Evolutionary conservation across 2,113 vertebrate genomes (phyloP).

Genomic region (Cisticola juncidis): DNA sequence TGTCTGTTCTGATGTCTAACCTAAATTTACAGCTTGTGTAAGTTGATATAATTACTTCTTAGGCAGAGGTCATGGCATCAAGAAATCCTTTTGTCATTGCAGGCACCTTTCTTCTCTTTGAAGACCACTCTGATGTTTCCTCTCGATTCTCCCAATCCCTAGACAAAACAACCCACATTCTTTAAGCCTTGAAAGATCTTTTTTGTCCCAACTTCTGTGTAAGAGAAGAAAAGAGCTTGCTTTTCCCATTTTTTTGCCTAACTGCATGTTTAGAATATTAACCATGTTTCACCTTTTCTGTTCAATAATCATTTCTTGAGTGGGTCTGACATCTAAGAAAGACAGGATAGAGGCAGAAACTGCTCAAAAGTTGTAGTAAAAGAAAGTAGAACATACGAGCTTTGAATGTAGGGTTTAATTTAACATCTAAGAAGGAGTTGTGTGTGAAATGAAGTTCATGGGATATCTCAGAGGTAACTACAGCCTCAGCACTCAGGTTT

Average conservation of each 20-base stretch:
- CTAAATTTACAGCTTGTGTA: conserved; percentile 9
- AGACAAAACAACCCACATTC: not conserved
- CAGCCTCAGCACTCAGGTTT: not conserved
- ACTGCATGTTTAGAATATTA: conserved; percentile 11
- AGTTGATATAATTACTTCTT: conserved; percentile 12
- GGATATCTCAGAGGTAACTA: not conserved
- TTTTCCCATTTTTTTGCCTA: not conserved
- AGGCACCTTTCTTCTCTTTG: conserved; percentile 4
- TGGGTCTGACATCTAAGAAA: not conserved
- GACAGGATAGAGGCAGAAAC: not conserved
- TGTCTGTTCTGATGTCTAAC: conserved; percentile 1
- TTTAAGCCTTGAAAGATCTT: not conserved
- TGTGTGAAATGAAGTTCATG: not conserved
- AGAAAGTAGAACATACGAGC: not conserved
- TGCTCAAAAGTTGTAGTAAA: not conserved
- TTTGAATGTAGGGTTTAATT: not conserved
- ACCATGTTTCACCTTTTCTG: not conserved
- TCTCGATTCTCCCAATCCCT: not conserved
- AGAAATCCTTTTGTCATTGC: not conserved
- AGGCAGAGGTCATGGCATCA: not conserved
- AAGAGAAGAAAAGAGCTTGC: not conserved
- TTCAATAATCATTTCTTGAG: not conserved
- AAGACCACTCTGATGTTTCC: not conserved
- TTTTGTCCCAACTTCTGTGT: not conserved
- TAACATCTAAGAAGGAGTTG: not conserved